Evolutionary conservation across 2,797 vertebrate species (phyloP), one percentile per base, ranked within the genome.

Genomic region (Ptychadena robeensis): DNA sequence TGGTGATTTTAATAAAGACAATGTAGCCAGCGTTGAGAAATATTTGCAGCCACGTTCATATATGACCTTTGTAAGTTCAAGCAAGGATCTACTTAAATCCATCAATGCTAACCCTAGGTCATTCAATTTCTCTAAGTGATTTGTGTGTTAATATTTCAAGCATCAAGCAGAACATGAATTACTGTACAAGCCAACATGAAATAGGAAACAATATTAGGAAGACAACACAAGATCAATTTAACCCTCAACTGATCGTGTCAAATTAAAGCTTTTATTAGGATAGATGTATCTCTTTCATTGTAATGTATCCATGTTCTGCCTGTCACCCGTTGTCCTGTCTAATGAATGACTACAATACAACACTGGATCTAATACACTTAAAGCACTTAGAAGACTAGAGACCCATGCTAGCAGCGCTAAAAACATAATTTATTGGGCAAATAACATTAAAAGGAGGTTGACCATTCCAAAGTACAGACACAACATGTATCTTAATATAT

Each of bases 121-220:
- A 67, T 18, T 27, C 63, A 68, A 83, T 83, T 64, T 79, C 40
- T 72, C 37, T 78, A 78, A 83, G 82, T 79, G 82, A 83, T 78
- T n/a, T 83, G 32, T 73, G 70, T 68, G 40, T 74, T 67, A 74
- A 73, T 73, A 73, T 83, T 65, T 35, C 61, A 79, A 73, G 82
- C 44, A 73, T 53, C 37, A 64, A 61, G 61, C 38, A 72, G 40
- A 57, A 69, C 30, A 72, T 72, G 40, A 78, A 78, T 83, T 72
- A 72, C 15, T 25, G 44, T 53, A 66, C 28, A 79, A 38, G 65
- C 63, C 61, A 73, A 83, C 66, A 68, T 83, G 69, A 83, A 69
- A 79, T 11, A 40, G 48, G 63, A 67, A 72, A 75, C 68, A 66
- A 57, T 78, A 37, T 78, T 38, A 38, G 68, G 27, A 63, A 78